Evolutionary conservation across 53 echinoderm and acorn worm genomes (phyloP).

Genomic region (Apostichopus leukothele): DNA sequence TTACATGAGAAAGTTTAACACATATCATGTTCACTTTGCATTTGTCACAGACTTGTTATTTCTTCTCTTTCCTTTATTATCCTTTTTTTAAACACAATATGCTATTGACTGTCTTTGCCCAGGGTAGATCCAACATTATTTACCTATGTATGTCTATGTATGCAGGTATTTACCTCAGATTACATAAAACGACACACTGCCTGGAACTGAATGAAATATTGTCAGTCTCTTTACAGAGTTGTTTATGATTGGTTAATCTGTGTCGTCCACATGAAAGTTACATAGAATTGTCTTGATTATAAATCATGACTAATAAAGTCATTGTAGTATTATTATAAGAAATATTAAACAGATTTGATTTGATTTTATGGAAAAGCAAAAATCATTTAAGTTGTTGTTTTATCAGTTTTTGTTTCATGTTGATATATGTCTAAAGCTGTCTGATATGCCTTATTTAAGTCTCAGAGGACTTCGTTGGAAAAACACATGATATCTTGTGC

Average conservation of each 20-base stretch:
- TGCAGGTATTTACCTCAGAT: no score
- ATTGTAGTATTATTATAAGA: neutral
- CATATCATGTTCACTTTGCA: neutral
- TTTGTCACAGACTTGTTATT: neutral
- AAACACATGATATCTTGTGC: constrained; percentile 9
- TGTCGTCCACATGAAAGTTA: neutral
- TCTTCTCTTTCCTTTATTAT: neutral
- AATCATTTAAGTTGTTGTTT: neutral
- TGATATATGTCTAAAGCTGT: neutral
- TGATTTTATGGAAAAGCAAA: neutral
- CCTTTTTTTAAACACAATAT: neutral
- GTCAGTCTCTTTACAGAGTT: neutral
- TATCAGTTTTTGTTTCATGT: no score
- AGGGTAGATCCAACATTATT: neutral
- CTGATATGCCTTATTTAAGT: neutral
- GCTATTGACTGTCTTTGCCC: neutral
- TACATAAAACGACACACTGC: no score
- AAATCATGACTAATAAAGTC: neutral
- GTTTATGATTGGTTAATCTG: neutral
- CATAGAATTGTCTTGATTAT: neutral
- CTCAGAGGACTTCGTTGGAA: neutral
- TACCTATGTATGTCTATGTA: no score
- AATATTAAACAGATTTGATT: neutral
- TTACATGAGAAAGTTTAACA: neutral
- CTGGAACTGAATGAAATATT: no score